Evolutionary conservation across 92 coral and sea anemone genomes (phyloP).

Genomic region (Parazoanthus swiftii): DNA sequence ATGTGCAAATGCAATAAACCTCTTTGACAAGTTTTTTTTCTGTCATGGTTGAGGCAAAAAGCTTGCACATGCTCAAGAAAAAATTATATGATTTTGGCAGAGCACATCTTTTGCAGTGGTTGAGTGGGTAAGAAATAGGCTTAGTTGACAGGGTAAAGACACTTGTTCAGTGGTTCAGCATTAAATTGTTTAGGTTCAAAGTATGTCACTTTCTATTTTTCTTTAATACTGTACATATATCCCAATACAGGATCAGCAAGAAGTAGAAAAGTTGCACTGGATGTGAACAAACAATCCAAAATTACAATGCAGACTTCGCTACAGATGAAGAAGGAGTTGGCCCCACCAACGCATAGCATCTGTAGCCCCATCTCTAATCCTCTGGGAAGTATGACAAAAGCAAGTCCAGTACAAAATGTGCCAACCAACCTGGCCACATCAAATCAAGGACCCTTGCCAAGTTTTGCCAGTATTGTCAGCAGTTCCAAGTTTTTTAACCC

Average conservation of each 20-base stretch:
- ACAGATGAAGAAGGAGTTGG: constrained; percentile 22
- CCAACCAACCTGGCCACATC: constrained; percentile 76
- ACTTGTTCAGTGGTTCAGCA: background rate
- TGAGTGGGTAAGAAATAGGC: background rate
- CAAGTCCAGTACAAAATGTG: constrained; percentile 89
- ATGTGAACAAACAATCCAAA: constrained; percentile 8
- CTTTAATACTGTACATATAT: background rate
- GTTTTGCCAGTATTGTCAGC: constrained; percentile 89
- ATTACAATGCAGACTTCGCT: constrained; percentile 14
- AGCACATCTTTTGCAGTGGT: background rate
- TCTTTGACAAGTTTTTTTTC: too few relatives aligned
- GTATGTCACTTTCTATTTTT: background rate
- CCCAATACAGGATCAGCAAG: constrained; percentile 8
- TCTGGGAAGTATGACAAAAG: constrained; percentile 56
- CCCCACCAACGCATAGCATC: constrained; percentile 32
- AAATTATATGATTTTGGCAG: too few relatives aligned
- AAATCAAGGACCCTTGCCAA: constrained; percentile 85
- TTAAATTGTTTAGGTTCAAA: background rate
- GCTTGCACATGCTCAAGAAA: too few relatives aligned
- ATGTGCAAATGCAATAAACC: too few relatives aligned
- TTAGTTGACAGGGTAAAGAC: too few relatives aligned
- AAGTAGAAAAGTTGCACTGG: constrained; percentile 18
- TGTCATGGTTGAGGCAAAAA: too few relatives aligned
- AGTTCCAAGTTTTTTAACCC: constrained; percentile 86
- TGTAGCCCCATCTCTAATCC: constrained; percentile 53